Evolutionary conservation across 2,797 vertebrate genomes (phyloP).

Genomic region (Lophotriccus pileatus): DNA sequence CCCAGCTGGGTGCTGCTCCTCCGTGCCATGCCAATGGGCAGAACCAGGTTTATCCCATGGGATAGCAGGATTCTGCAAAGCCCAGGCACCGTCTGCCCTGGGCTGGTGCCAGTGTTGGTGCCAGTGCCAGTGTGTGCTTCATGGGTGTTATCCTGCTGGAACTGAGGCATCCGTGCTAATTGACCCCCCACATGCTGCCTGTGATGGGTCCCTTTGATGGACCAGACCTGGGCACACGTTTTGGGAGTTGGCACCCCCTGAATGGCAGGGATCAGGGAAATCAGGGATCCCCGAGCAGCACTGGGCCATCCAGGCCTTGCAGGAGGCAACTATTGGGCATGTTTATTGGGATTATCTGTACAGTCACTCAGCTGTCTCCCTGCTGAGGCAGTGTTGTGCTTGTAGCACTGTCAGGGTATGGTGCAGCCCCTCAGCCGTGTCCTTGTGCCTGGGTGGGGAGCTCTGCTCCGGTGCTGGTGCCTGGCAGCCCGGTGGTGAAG

Average conservation of each 20-base stretch:
- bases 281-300: neutral
- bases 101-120: neutral
- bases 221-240: neutral
- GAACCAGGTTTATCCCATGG: accelerated
- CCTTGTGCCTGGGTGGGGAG: neutral
- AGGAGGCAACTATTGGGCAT: neutral
- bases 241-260: neutral
- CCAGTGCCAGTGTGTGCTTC: neutral
- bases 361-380: neutral
- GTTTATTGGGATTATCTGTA: neutral
- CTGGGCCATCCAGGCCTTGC: neutral
- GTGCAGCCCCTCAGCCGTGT: accelerated
- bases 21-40: accelerated
- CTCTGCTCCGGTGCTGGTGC: neutral
- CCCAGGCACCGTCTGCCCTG: accelerated
- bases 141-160: accelerated
- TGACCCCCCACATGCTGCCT: neutral
- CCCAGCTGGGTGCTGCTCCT: neutral
- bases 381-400: neutral
- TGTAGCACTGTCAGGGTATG: accelerated
- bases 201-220: neutral
- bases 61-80: neutral
- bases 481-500: neutral
- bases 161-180: accelerated
- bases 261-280: accelerated